These are phyloP conservation scores for Irena cyanogastra DNA, from an alignment of 2,113 vertebrate species.

Conservation along the genomic window DNA sequence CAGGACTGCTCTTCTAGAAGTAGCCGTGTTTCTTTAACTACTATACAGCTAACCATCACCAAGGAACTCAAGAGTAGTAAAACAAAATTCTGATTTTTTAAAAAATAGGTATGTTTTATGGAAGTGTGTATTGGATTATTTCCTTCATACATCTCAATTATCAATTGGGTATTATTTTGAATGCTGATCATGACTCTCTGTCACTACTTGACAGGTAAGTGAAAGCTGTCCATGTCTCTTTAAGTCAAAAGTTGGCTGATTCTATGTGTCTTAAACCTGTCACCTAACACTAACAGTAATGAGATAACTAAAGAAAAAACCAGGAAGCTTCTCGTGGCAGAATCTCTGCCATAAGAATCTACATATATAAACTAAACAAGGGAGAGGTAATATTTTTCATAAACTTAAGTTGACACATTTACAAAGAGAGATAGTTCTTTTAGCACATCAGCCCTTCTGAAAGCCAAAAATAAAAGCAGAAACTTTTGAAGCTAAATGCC, in stretches of 20 bases:
- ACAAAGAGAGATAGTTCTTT: neutral
- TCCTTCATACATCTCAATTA: neutral
- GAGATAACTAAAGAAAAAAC: neutral
- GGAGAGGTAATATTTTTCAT: neutral
- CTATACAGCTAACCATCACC: rapidly evolving
- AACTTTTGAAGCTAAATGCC: neutral
- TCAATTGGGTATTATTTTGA: neutral
- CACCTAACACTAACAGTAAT: neutral
- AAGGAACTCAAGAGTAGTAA: neutral
- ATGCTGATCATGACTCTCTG: neutral
- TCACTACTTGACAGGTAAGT: neutral
- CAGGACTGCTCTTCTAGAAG: neutral
- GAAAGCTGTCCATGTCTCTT: neutral
- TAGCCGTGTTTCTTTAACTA: neutral
- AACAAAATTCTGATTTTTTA: neutral
- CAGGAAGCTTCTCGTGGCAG: neutral
- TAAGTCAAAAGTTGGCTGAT: neutral
- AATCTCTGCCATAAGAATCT: neutral
- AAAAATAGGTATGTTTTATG: neutral
- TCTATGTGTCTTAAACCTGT: neutral
- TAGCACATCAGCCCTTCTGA: neutral
- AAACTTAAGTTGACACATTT: neutral
- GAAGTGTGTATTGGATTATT: neutral
- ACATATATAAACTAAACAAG: neutral
- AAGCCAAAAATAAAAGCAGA: slow-evolving; percentile 5